Conservation (phyloP, 92 coral and sea anemone species). For the Ricordea florida region DNA sequence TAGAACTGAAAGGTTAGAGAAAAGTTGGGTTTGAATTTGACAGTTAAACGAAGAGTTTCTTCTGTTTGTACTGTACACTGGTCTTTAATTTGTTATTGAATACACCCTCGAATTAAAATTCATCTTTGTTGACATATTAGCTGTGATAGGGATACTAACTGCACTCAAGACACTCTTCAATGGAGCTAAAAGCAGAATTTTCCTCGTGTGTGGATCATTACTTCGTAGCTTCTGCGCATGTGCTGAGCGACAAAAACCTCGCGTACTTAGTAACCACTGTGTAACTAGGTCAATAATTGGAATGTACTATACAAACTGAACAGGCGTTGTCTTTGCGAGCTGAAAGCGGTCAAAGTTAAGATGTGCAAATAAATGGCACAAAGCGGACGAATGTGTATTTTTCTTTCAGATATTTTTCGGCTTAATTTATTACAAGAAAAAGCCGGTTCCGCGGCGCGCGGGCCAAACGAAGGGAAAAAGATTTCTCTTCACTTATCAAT, state of each 20-base stretch:
- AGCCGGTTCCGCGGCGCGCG: conserved; percentile 34
- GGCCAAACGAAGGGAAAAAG: neutral
- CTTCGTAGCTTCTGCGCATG: neutral
- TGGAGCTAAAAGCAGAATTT: too few species aligned
- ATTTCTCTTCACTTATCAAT: conserved; percentile 69
- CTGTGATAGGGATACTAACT: too few species aligned
- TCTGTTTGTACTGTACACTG: neutral
- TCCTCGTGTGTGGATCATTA: neutral
- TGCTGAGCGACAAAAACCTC: neutral
- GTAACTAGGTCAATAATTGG: conserved; percentile 12
- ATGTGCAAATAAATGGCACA: conserved; percentile 13
- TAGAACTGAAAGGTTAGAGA: neutral
- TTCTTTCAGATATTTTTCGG: conserved; percentile 4
- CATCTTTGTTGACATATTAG: conserved; percentile 1
- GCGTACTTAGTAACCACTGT: conserved; percentile 6
- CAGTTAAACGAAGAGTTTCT: too few species aligned
- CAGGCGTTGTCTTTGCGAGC: neutral
- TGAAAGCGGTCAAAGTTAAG: conserved; percentile 13
- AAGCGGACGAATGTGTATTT: conserved; percentile 10
- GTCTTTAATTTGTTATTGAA: neutral
- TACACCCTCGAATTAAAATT: neutral
- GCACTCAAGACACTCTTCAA: neutral
- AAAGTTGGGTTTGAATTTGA: neutral
- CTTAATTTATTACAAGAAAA: conserved; percentile 6
- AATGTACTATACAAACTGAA: conserved; percentile 14